A percentile compares a stretch with the other conserved stretches of the same genome.
These are phyloP conservation scores for Acanthoscelides obtectus DNA, from an alignment of 2,888 invertebrate genomes.

Conservation along the genomic window DNA sequence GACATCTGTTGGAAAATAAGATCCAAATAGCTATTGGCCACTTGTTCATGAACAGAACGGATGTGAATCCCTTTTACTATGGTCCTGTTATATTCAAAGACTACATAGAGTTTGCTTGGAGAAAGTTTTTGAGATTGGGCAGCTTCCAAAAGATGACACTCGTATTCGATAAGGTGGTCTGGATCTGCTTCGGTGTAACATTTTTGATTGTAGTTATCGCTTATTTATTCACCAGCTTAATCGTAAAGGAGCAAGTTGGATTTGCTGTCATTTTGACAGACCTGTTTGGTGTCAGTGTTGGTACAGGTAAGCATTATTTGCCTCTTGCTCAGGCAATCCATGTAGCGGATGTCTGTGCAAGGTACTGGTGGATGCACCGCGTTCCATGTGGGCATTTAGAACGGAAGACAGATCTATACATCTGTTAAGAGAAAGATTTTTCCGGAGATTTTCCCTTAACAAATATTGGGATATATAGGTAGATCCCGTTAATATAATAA, in stretches of 20 bases:
- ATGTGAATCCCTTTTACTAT: constrained; percentile 18
- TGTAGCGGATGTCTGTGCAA: too few species aligned
- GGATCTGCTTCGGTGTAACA: constrained; percentile 8
- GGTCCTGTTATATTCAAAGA: constrained; percentile 24
- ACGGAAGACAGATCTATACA: too few species aligned
- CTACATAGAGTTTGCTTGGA: constrained; percentile 9
- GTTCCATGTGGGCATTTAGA: too few species aligned
- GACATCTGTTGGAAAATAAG: constrained; percentile 3
- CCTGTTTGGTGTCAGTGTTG: neutral
- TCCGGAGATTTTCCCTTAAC: too few species aligned
- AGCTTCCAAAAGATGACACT: constrained; percentile 20
- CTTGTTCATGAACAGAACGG: constrained; percentile 23
- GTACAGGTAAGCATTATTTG: neutral
- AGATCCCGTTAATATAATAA: too few species aligned
- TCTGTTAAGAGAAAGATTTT: too few species aligned
- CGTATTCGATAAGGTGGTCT: constrained; percentile 17
- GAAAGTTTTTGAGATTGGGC: constrained; percentile 15
- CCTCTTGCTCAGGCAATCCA: too few species aligned
- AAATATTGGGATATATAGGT: too few species aligned
- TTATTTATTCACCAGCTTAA: constrained; percentile 8
- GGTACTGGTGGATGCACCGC: too few species aligned
- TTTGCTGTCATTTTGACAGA: neutral
- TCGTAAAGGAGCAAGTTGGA: neutral
- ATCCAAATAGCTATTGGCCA: constrained; percentile 23
- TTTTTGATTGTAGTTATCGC: constrained; percentile 5